These are phyloP conservation scores for Chrysemys picta DNA, from an alignment of 2,113 vertebrate species.

Conservation along the genomic window DNA sequence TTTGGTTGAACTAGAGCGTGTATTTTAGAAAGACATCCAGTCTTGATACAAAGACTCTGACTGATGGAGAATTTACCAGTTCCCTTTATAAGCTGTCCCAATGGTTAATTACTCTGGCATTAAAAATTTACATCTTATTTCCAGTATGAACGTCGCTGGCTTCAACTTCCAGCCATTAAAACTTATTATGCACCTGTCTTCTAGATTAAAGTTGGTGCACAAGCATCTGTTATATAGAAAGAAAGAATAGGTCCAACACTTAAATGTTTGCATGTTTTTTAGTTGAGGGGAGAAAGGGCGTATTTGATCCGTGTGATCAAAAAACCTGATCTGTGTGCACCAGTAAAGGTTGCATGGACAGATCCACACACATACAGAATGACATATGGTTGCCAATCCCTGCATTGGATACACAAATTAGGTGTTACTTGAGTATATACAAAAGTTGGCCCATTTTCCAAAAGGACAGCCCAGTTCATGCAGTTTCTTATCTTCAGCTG, in stretches of 20 bases:
- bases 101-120: background rate
- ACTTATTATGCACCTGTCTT: background rate
- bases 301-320: background rate
- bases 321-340: background rate
- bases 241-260: background rate
- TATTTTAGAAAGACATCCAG: background rate
- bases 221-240: accelerated
- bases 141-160: background rate
- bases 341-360: background rate
- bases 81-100: background rate
- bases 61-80: background rate
- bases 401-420: background rate
- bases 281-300: background rate
- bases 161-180: background rate
- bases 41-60: background rate
- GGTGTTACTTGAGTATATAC: background rate
- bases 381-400: background rate
- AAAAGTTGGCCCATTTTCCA: accelerated
- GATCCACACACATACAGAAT: accelerated
- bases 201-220: background rate
- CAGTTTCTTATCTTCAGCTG: background rate
- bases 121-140: background rate
- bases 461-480: background rate
- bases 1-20: background rate
- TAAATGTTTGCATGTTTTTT: background rate